Conservation (phyloP, 2,888 invertebrate species). For the Hedya salicella region DNA sequence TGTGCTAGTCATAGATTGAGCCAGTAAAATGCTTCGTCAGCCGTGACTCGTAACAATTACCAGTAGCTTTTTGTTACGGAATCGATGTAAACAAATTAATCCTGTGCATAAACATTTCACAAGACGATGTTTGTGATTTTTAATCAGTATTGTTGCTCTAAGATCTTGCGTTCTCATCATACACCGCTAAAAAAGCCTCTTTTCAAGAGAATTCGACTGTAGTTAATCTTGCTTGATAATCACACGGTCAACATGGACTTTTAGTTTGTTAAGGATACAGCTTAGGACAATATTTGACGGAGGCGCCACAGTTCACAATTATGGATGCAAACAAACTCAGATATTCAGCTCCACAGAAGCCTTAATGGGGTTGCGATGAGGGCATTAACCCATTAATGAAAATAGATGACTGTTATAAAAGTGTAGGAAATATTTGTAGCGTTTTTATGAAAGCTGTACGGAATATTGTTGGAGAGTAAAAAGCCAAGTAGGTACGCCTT, state of each 20-base stretch:
- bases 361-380: slow-evolving; percentile 16
- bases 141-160: too few relatives aligned
- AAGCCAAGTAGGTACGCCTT: too few relatives aligned
- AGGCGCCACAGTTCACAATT: slow-evolving; percentile 18
- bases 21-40: slow-evolving; percentile 17
- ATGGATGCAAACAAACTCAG: slow-evolving; percentile 31
- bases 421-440: background rate
- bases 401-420: slow-evolving; percentile 10
- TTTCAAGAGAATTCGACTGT: background rate
- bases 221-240: slow-evolving; percentile 10
- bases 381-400: slow-evolving; percentile 12
- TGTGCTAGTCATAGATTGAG: slow-evolving; percentile 16
- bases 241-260: slow-evolving; percentile 16
- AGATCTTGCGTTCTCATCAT: background rate
- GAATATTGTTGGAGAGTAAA: slow-evolving; percentile 5
- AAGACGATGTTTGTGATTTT: too few relatives aligned
- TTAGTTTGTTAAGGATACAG: slow-evolving; percentile 25
- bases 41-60: background rate
- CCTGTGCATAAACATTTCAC: too few relatives aligned
- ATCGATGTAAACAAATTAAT: background rate
- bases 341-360: slow-evolving; percentile 16
- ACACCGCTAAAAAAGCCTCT: background rate
- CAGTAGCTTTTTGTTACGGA: background rate
- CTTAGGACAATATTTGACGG: slow-evolving; percentile 15
- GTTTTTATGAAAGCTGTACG: background rate